A percentile compares a stretch with the other conserved stretches of the same genome.
These are phyloP conservation scores for Xiphophorus maculatus DNA, from an alignment of 2,113 vertebrate genomes.

Conservation along the genomic window DNA sequence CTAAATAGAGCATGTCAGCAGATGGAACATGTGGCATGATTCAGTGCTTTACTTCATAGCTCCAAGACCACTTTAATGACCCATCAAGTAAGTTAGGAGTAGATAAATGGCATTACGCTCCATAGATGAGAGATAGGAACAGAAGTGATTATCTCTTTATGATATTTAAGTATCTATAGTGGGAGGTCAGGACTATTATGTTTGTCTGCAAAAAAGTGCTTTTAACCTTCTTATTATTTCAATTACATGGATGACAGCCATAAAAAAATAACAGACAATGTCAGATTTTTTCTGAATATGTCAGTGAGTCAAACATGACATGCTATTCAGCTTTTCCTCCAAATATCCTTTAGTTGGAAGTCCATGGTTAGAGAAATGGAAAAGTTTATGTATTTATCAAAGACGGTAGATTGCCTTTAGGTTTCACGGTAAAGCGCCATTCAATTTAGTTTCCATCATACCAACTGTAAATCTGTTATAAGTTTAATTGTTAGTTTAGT, in stretches of 20 bases:
- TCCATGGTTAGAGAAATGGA: too few species aligned
- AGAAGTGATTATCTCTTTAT: slow-evolving; percentile 69
- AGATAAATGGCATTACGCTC: slow-evolving; percentile 66
- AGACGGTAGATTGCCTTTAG: background rate
- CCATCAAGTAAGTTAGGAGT: slow-evolving; percentile 71
- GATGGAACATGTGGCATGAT: slow-evolving; percentile 75
- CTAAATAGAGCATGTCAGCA: slow-evolving; percentile 71
- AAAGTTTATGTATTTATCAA: background rate
- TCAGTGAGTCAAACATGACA: background rate
- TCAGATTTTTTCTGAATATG: background rate
- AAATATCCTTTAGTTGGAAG: too few species aligned
- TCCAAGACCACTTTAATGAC: slow-evolving; percentile 76
- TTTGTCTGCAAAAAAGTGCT: slow-evolving; percentile 16
- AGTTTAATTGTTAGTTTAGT: too few species aligned
- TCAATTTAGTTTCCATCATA: too few species aligned
- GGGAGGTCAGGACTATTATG: slow-evolving; percentile 38
- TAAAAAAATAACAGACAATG: slow-evolving; percentile 24
- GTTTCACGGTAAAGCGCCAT: background rate
- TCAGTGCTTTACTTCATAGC: slow-evolving; percentile 72
- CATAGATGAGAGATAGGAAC: slow-evolving; percentile 45
- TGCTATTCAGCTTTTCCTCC: too few species aligned
- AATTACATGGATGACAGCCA: background rate
- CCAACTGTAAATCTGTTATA: too few species aligned
- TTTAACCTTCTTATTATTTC: slow-evolving; percentile 27
- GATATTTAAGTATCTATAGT: slow-evolving; percentile 52